Evolutionary conservation across 1,140 invertebrate species (phyloP).

Genomic region (Drosophila biarmipes): DNA sequence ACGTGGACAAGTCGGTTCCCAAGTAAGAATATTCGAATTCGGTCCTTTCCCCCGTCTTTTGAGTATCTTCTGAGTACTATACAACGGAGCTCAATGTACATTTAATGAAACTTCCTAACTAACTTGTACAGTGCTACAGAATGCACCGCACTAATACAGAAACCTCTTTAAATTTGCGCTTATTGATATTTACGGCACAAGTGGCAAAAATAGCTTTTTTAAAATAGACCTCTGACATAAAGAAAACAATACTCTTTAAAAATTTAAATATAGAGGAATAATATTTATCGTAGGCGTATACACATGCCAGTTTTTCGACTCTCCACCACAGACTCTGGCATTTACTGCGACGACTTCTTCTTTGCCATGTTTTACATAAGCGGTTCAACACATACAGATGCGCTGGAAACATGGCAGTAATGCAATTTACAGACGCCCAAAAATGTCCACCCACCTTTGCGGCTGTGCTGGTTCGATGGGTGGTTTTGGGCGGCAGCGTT

Average conservation of each 20-base stretch:
- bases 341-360: conserved; percentile 17
- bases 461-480: conserved; percentile 14
- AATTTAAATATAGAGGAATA: too few species aligned
- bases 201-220: too few species aligned
- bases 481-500: conserved; percentile 35
- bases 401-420: conserved; percentile 56
- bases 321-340: conserved; percentile 15
- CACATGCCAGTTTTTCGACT: background rate
- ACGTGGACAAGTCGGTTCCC: background rate
- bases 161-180: too few species aligned
- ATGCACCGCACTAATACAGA: too few species aligned
- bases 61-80: too few species aligned
- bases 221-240: too few species aligned
- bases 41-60: too few species aligned
- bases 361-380: conserved; percentile 71
- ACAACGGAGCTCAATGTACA: background rate
- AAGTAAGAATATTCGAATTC: too few species aligned
- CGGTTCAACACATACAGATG: conserved; percentile 2
- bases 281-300: background rate
- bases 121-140: background rate
- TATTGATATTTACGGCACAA: too few species aligned
- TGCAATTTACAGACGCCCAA: conserved; percentile 70
- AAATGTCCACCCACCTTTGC: conserved; percentile 33
- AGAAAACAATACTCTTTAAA: too few species aligned
- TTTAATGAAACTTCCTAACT: background rate